Evolutionary conservation across 2,888 invertebrate genomes (phyloP), one percentile per base, ranked within the genome.

Genomic region (Lutraria lutraria): DNA sequence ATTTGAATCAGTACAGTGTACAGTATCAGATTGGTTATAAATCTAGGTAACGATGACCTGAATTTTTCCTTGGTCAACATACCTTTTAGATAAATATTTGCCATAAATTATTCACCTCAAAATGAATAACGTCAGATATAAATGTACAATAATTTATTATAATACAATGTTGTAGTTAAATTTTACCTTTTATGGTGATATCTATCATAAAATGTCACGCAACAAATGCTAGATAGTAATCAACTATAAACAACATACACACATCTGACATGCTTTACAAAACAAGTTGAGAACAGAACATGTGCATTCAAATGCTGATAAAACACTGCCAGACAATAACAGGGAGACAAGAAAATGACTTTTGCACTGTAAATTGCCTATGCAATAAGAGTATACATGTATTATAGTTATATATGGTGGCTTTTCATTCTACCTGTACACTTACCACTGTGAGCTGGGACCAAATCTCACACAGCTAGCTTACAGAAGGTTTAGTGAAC

Each of bases 191-290:
- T 68, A 68, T 68, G 25, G 63, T 68, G 12, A 68, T 25, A n/a
- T 68, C n/a, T 68, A 68, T 68, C 63, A 68, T 68, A 68, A 68
- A 68, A 68, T 68, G 63, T 68, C 63, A 68, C 63, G 0, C 63
- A n/a, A n/a, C 12, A n/a, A 25, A 25, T 68, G 12, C 25, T n/a
- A 68, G 63, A 68, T 68, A 68, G 25, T 68, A 68, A 68, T 68
- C 63, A 68, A 68, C 63, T 13, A 68, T 68, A n/a, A 25, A 13
- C 63, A 68, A 68, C 8, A 25, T 25, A 68, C 25, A 21, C n/a
- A 68, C 25, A 8, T n/a, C n/a, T 68, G 63, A 68, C 63, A 68
- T 0, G 12, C 25, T 25, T 68, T 68, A 68, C 63, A 68, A n/a
- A 68, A n/a, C 63, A 68, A 0, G 0, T 25, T 25, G 25, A 68